These are phyloP conservation scores for Hiodon alosoides DNA, from an alignment of 2,113 vertebrate genomes.

Conservation along the genomic window DNA sequence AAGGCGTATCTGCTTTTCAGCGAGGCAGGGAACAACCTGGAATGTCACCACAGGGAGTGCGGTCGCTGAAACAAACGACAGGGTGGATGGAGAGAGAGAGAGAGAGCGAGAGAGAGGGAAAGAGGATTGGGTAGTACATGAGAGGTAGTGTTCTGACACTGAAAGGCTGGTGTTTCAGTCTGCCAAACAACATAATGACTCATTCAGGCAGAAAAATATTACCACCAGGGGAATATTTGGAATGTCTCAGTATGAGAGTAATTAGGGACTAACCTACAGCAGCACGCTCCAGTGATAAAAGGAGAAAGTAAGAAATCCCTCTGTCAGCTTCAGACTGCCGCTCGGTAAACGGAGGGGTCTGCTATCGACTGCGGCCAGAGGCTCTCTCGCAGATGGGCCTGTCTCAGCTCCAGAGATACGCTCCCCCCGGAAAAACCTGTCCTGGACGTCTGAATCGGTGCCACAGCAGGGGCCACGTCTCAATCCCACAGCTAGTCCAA, in stretches of 20 bases:
- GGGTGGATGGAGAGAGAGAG: conserved; percentile 34
- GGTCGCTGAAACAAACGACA: conserved; percentile 59
- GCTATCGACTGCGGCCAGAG: conserved; percentile 60
- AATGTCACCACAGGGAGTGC: conserved; percentile 65
- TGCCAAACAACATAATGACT: conserved; percentile 86
- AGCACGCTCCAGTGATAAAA: conserved; percentile 78
- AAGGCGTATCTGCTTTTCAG: conserved; percentile 57
- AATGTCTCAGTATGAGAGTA: conserved; percentile 81
- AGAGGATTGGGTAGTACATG: conserved; percentile 57
- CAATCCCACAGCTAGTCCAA: not conserved
- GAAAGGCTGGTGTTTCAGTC: conserved; percentile 76
- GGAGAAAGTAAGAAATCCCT: conserved; percentile 76
- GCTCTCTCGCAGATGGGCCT: conserved; percentile 43
- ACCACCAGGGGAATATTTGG: conserved; percentile 85
- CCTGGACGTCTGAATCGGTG: not conserved
- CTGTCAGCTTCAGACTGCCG: conserved; percentile 70
- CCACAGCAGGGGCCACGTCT: not conserved
- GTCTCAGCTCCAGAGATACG: not conserved
- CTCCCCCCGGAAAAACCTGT: not conserved
- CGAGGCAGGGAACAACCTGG: conserved; percentile 53
- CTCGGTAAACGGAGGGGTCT: conserved; percentile 63
- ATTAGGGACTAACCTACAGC: conserved; percentile 92
- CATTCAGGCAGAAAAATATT: conserved; percentile 92
- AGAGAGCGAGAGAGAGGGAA: conserved; percentile 32
- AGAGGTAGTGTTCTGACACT: conserved; percentile 63